Conservation (phyloP, 1,140 invertebrate species). For the Drosophila burlai region DNA sequence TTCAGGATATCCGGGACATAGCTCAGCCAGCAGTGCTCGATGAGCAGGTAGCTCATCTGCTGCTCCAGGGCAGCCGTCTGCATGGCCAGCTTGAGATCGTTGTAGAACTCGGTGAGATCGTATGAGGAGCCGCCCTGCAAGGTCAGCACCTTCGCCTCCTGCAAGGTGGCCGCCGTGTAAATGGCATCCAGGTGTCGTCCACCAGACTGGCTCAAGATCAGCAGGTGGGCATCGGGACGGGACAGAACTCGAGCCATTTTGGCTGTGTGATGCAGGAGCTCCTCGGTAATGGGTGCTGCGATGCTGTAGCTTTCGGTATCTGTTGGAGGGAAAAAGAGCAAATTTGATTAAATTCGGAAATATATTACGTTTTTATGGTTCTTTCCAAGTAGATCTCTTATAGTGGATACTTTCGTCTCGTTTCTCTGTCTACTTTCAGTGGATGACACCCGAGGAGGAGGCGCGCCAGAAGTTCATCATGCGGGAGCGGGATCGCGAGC, state of each 20-base stretch:
- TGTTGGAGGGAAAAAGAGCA: conserved; percentile 7
- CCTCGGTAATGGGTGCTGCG: conserved; percentile 88
- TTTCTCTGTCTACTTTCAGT: conserved; percentile 75
- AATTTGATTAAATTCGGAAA: background rate
- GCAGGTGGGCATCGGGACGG: conserved; percentile 88
- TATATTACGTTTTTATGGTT: background rate
- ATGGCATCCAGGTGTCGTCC: conserved; percentile 91
- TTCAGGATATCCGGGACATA: conserved; percentile 90
- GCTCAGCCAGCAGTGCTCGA: conserved; percentile 89
- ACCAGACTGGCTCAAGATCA: conserved; percentile 92
- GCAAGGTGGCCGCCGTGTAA: conserved; percentile 90
- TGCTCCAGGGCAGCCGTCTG: conserved; percentile 93
- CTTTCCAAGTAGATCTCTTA: conserved; percentile 5
- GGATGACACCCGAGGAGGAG: conserved; percentile 82
- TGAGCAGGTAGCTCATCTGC: conserved; percentile 90
- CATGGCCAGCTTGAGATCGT: conserved; percentile 88
- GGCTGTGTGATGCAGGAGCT: conserved; percentile 89
- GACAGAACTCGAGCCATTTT: conserved; percentile 88
- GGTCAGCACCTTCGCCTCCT: conserved; percentile 88
- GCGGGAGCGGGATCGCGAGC: conserved; percentile 74
- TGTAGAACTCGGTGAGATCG: conserved; percentile 83
- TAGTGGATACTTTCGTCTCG: conserved; percentile 20
- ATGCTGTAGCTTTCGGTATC: conserved; percentile 82
- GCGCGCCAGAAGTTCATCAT: conserved; percentile 80
- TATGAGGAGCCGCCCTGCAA: conserved; percentile 73